These are phyloP conservation scores for Adela reaumurella DNA, from an alignment of 2,888 invertebrate genomes.

Conservation along the genomic window DNA sequence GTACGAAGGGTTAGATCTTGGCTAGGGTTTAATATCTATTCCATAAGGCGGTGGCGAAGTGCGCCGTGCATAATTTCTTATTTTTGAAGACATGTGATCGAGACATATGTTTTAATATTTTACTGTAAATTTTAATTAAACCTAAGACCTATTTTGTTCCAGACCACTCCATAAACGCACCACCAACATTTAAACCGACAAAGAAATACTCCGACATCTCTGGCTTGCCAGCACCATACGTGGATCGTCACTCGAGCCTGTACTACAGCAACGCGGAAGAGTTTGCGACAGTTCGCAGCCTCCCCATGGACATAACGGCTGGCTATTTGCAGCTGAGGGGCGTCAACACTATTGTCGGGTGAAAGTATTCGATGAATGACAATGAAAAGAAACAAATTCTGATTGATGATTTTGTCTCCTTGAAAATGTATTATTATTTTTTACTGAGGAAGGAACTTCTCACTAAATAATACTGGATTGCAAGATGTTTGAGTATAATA, in stretches of 20 bases:
- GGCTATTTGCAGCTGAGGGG: slow-evolving; percentile 85
- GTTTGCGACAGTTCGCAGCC: slow-evolving; percentile 76
- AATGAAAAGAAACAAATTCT: too few species aligned
- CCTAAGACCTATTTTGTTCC: slow-evolving; percentile 18
- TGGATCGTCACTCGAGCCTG: slow-evolving; percentile 87
- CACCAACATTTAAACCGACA: slow-evolving; percentile 85
- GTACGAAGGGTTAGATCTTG: too few species aligned
- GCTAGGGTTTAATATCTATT: too few species aligned
- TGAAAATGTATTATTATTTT: too few species aligned
- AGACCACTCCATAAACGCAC: slow-evolving; percentile 88
- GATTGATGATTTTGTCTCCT: too few species aligned
- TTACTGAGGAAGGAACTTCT: too few species aligned
- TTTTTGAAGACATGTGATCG: neutral
- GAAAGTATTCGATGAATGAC: slow-evolving; percentile 15
- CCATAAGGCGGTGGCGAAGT: neutral
- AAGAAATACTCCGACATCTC: slow-evolving; percentile 94
- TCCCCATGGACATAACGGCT: slow-evolving; percentile 90
- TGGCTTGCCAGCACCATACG: slow-evolving; percentile 81
- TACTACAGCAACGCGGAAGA: slow-evolving; percentile 84
- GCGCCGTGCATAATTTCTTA: neutral
- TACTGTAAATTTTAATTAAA: too few species aligned
- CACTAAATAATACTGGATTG: too few species aligned
- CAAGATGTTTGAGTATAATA: too few species aligned
- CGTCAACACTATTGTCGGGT: slow-evolving; percentile 73
- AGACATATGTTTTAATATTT: too few species aligned